phyloP scores from a whole-genome alignment of 2,888 invertebrate genomes.

The Apotomis betuletana region DNA sequence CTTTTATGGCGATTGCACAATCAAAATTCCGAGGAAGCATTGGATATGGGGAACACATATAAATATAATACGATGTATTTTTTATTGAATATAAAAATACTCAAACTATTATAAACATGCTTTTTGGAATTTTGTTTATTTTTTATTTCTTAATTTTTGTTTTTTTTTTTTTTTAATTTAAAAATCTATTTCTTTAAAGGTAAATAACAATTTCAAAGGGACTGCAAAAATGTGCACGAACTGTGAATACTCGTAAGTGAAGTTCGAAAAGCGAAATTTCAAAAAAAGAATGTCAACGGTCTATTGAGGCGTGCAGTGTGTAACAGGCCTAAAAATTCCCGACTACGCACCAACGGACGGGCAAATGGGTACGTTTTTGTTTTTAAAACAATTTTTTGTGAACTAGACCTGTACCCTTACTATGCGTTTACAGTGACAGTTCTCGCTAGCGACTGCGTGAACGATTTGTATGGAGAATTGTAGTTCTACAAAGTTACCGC shows the following conservation, averaged over 20 bases:
- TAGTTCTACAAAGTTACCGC: too few species aligned
- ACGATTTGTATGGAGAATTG: too few species aligned
- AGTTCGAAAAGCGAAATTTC: conserved; percentile 51
- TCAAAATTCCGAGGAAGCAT: too few species aligned
- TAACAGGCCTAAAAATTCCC: conserved; percentile 67
- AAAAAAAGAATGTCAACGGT: conserved; percentile 54
- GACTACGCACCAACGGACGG: conserved; percentile 71
- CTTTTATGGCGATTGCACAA: too few species aligned
- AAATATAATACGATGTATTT: not conserved
- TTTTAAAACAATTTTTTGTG: conserved; percentile 29
- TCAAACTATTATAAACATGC: conserved; percentile 49
- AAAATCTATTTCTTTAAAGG: conserved; percentile 58
- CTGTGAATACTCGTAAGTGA: conserved; percentile 55
- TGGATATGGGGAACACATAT: too few species aligned
- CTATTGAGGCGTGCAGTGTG: conserved; percentile 56
- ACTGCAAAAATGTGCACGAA: conserved; percentile 41
- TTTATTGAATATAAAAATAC: conserved; percentile 7
- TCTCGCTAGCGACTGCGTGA: too few species aligned
- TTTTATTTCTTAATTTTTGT: conserved; percentile 25
- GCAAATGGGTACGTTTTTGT: conserved; percentile 75
- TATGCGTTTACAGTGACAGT: too few species aligned
- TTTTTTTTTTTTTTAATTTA: conserved; percentile 40
- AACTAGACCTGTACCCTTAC: too few species aligned
- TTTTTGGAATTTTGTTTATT: conserved; percentile 21
- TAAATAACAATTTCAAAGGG: conserved; percentile 48